A percentile compares a stretch with the other conserved stretches of the same genome.
Evolutionary conservation across 2,113 vertebrate species (phyloP).

Genomic region (Erythrolamprus reginae): DNA sequence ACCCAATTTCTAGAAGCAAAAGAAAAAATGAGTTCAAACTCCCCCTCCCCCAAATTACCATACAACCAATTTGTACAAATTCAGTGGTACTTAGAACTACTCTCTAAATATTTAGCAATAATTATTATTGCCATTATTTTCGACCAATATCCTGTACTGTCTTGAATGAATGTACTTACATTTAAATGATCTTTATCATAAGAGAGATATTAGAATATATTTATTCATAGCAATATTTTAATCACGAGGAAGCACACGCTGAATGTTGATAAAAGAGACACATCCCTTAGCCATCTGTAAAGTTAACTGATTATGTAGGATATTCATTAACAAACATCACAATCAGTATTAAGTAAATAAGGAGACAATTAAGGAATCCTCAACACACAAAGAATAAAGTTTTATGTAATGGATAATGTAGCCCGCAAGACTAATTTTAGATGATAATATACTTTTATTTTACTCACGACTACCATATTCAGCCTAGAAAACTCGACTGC

Average conservation of each 20-base stretch:
- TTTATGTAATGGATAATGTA: background rate
- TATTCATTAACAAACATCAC: background rate
- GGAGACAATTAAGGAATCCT: conserved; percentile 24
- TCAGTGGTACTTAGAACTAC: background rate
- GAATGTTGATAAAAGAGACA: conserved; percentile 20
- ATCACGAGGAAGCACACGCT: background rate
- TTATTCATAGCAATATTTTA: background rate
- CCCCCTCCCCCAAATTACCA: background rate
- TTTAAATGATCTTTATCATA: background rate
- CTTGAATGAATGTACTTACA: background rate
- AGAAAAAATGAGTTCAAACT: background rate
- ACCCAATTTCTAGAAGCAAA: background rate
- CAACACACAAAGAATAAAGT: background rate
- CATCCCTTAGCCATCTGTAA: conserved; percentile 3
- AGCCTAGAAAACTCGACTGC: background rate
- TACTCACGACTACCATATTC: background rate
- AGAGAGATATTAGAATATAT: background rate
- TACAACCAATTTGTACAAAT: background rate
- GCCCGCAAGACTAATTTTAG: conserved; percentile 4
- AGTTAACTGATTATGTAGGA: conserved; percentile 16
- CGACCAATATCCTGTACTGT: background rate
- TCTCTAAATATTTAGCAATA: background rate
- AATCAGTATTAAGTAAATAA: conserved; percentile 6
- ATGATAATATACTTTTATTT: background rate
- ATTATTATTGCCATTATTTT: background rate